Percentiles rank a stretch among this genome's conserved stretches.
Evolutionary conservation across 1,140 invertebrate species (phyloP).

Genomic region (Reticulitermes speratus): DNA sequence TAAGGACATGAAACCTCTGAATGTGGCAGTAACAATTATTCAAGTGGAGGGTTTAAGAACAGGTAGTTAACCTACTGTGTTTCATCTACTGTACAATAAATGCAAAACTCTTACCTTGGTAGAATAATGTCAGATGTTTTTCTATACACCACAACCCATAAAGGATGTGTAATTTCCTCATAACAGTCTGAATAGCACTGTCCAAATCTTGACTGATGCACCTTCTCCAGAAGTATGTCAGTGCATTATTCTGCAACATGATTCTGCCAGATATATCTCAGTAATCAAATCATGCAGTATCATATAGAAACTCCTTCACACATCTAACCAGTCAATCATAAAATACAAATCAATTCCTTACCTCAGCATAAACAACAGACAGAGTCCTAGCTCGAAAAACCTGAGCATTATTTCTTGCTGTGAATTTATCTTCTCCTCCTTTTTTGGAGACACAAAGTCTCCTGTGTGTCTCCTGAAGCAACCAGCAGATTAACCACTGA

Average conservation of each 20-base stretch:
- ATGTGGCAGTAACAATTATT: too few relatives aligned
- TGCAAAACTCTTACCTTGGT: slow-evolving; percentile 43
- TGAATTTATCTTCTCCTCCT: slow-evolving; percentile 65
- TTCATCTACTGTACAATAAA: too few relatives aligned
- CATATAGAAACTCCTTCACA: not conserved
- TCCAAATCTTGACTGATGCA: slow-evolving; percentile 44
- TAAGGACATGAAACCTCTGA: too few relatives aligned
- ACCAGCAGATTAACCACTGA: slow-evolving; percentile 81
- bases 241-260: slow-evolving; percentile 58
- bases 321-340: not conserved
- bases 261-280: slow-evolving; percentile 27
- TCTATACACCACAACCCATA: slow-evolving; percentile 61
- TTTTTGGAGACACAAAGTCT: slow-evolving; percentile 58
- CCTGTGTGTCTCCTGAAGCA: slow-evolving; percentile 67
- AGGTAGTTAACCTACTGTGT: too few relatives aligned
- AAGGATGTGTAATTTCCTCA: slow-evolving; percentile 42
- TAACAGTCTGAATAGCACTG: slow-evolving; percentile 41
- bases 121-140: slow-evolving; percentile 48
- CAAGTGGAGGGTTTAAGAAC: too few relatives aligned
- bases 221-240: slow-evolving; percentile 58
- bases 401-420: slow-evolving; percentile 77
- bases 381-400: slow-evolving; percentile 75
- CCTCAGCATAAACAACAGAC: slow-evolving; percentile 74
- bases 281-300: not conserved
- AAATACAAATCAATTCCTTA: slow-evolving; percentile 40